Evolutionary conservation across 2,888 invertebrate genomes (phyloP), one percentile per base, ranked within the genome.

Genomic region (Spilarctia lutea): DNA sequence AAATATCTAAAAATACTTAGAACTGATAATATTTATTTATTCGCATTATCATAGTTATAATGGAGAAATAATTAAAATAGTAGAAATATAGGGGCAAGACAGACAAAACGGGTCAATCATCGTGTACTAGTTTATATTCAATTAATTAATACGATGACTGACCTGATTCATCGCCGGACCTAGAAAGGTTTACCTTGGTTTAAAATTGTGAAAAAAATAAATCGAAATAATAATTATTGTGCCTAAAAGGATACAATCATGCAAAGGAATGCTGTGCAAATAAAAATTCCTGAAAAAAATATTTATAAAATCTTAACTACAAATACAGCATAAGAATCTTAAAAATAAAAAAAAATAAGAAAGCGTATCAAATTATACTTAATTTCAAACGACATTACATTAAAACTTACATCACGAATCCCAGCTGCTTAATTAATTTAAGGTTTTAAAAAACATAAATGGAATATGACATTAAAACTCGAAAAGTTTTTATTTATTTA

Each of bases 401-500:
- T 45, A n/a, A 71, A 68, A 94, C 94, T 94, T 90, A 94, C 94
- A 90, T 89, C 79, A 78, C 42, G 73, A 24, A 83, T 91, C 93
- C 92, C 88, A 85, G 94, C 91, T 81, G 92, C 94, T 88, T 89
- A 80, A 71, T 70, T 80, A 75, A 76, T 73, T 70, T 39, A 73
- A 77, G 78, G 79, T 42, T 73, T 52, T 74, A 73, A 81, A 74
- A 78, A 83, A 83, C 77, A 74, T 66, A 73, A 71, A 79, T 76
- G 74, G 78, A 75, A 86, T 76, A 70, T 65, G 84, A 82, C 67
- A 83, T 78, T 81, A 75, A 84, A 83, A 84, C 45, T 72, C 77
- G 10, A 79, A 80, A 87, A 83, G 85, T 83, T 91, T 92, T 90
- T 87, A 90, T 92, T 93, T 91, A 93, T 94, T 94, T 92, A 94